Percentiles rank a stretch among this genome's conserved stretches.
Conservation (phyloP, 2,888 invertebrate genomes). For the Agonopterix arenella region DNA sequence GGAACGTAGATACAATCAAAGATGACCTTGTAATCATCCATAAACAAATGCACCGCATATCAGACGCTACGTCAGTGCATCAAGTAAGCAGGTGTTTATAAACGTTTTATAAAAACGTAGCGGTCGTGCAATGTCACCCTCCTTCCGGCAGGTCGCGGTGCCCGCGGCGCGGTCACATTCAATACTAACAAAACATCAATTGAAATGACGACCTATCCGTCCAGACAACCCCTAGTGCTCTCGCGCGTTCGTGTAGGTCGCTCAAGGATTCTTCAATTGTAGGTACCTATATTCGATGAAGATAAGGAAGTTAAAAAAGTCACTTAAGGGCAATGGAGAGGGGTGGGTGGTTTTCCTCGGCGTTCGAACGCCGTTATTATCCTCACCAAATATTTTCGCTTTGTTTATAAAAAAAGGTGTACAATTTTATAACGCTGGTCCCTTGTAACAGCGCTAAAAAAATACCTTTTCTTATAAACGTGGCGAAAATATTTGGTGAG, state of each 20-base stretch:
- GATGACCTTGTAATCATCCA: slow-evolving; percentile 36
- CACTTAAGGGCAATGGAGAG: too few relatives aligned
- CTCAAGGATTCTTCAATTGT: background rate
- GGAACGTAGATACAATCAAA: slow-evolving; percentile 22
- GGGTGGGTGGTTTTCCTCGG: too few relatives aligned
- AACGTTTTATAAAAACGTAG: slow-evolving; percentile 39
- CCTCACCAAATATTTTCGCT: too few relatives aligned
- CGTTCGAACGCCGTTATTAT: too few relatives aligned
- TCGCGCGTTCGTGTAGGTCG: background rate
- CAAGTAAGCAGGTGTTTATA: slow-evolving; percentile 43
- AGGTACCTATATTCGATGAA: too few relatives aligned
- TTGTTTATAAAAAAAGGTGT: too few relatives aligned
- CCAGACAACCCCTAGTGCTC: slow-evolving; percentile 1
- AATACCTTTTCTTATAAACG: too few relatives aligned
- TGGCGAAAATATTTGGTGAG: too few relatives aligned
- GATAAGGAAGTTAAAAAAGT: too few relatives aligned
- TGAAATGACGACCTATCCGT: slow-evolving; percentile 40
- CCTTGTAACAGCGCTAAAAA: too few relatives aligned
- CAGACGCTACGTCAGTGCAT: slow-evolving; percentile 54
- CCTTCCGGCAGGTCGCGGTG: slow-evolving; percentile 56
- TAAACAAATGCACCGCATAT: slow-evolving; percentile 13
- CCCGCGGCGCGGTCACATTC: slow-evolving; percentile 48
- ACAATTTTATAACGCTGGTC: too few relatives aligned
- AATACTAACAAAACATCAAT: slow-evolving; percentile 45
- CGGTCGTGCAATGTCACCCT: slow-evolving; percentile 69